Percentiles rank a stretch among this genome's conserved stretches.
These are phyloP conservation scores for Nezara viridula DNA, from an alignment of 2,888 invertebrate species.

Conservation along the genomic window DNA sequence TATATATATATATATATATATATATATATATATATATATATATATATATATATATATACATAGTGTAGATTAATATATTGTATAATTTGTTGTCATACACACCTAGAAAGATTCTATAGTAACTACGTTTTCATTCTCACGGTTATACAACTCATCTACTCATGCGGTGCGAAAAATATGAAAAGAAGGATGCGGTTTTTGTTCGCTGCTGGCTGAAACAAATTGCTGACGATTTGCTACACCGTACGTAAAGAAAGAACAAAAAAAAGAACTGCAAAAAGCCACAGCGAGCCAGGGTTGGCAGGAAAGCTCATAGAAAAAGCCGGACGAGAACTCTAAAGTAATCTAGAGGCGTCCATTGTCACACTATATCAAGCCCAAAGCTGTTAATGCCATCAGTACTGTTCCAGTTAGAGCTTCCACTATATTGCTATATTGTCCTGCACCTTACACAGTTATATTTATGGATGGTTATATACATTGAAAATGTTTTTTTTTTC, in stretches of 20 bases:
- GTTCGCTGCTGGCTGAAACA: background rate
- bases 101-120: too few relatives aligned
- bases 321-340: background rate
- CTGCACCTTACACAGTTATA: background rate
- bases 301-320: background rate
- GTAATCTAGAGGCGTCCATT: background rate
- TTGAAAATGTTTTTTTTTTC: too few relatives aligned
- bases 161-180: background rate
- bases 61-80: too few relatives aligned
- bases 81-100: too few relatives aligned
- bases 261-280: background rate
- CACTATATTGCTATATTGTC: background rate
- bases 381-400: background rate
- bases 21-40: too few relatives aligned
- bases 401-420: background rate
- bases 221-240: background rate
- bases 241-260: background rate
- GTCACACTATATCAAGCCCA: background rate
- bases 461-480: background rate
- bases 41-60: too few relatives aligned
- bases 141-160: background rate
- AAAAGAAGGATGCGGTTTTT: background rate
- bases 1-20: too few relatives aligned
- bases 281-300: background rate
- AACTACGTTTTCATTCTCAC: too few relatives aligned